Evolutionary conservation across 2,888 invertebrate genomes (phyloP), one percentile per base, ranked within the genome.

Genomic region (Nomada hirtipes): DNA sequence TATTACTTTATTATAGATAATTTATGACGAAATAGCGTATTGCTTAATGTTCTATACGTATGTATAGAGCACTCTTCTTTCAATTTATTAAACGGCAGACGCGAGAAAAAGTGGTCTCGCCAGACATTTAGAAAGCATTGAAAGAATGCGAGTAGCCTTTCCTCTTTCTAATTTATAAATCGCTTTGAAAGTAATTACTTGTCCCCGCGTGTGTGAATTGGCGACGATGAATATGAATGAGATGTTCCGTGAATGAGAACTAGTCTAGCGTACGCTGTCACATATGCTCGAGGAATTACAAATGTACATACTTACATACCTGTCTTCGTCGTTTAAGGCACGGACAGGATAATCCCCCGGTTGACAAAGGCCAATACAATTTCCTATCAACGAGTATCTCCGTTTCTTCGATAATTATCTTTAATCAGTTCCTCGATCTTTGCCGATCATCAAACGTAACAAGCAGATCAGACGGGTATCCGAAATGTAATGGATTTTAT

Each of bases 151-250:
- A 70, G 69, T 18, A 65, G 52, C 55, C 50, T 18, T 29, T 53
- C 18, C 61, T 52, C 59, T 75, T 78, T 73, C 73, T 76, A 72
- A 79, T 75, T 76, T 72, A 63, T 75, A 74, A 72, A 80, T 83
- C 76, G 64, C 70, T 79, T 71, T 69, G 79, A 82, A 85, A 82
- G 79, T 60, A 69, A 70, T 76, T 74, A 74, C 67, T n/a, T 36
- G 67, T 57, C 23, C 29, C 50, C 63, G 59, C 57, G 50, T 18
- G 68, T 7, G 53, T 53, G 44, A 65, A 60, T n/a, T 59, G 60
- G 13, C 57, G 42, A 52, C 68, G 23, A 75, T 67, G 84, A 87
- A 84, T 83, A 84, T 84, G 88, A 87, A 88, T 84, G 86, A 74
- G 76, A 77, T 59, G 70, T 64, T 7, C 52, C 47, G 75, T 82